Conservation (phyloP, 2,113 vertebrate species). For the Neodontobutis hainanensis region DNA sequence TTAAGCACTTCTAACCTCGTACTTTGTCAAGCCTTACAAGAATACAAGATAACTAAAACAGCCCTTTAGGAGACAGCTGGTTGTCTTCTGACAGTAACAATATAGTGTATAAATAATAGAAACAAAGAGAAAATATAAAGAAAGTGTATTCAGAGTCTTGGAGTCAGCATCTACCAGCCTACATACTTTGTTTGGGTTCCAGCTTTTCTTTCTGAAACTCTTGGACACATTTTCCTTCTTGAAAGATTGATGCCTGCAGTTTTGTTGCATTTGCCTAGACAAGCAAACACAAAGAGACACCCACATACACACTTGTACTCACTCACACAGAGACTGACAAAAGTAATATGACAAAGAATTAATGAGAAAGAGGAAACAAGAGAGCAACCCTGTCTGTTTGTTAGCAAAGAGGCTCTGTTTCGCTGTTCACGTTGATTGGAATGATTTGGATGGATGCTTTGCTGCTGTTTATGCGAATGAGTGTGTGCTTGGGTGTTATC, state of each 20-base stretch:
- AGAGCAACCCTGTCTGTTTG: slow-evolving; percentile 31
- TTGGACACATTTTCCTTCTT: background rate
- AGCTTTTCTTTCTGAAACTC: background rate
- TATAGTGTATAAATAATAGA: no score
- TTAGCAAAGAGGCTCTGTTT: slow-evolving; percentile 25
- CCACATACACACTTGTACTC: slow-evolving; percentile 14
- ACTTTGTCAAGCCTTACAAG: no score
- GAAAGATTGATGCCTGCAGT: slow-evolving; percentile 19
- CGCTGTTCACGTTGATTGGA: slow-evolving; percentile 52
- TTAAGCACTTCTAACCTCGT: no score
- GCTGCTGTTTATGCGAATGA: slow-evolving; percentile 18
- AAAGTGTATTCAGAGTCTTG: no score
- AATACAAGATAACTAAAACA: no score
- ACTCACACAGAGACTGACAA: slow-evolving; percentile 7
- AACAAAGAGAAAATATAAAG: no score
- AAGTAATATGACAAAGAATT: slow-evolving; percentile 11
- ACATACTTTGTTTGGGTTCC: no score
- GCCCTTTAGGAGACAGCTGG: no score
- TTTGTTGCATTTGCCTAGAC: background rate
- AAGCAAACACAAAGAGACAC: background rate
- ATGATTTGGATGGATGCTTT: slow-evolving; percentile 46
- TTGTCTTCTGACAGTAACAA: no score
- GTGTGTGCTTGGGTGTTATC: slow-evolving; percentile 9
- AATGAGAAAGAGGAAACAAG: slow-evolving; percentile 21
- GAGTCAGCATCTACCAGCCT: no score